phyloP scores from a whole-genome alignment of 2,113 vertebrate species.

The Alouatta palliata region DNA sequence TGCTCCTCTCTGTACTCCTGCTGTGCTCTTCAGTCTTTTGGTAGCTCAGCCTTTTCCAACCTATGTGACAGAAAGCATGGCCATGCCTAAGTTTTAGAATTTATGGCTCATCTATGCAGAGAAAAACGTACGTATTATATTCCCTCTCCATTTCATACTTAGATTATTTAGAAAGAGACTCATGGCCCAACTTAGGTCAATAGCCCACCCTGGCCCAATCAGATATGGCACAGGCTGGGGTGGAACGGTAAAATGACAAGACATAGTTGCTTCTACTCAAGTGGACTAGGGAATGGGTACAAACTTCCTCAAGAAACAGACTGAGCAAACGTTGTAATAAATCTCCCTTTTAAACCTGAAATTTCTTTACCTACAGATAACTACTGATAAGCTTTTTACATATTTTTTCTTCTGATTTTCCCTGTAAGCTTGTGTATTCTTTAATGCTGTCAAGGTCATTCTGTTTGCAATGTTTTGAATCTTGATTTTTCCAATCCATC shows the following conservation, averaged over 20 bases:
- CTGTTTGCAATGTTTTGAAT: neutral
- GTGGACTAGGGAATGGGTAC: neutral
- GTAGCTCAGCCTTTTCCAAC: neutral
- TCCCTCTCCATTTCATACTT: neutral
- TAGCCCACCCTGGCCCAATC: neutral
- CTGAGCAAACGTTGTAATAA: neutral
- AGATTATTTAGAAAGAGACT: neutral
- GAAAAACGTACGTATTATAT: neutral
- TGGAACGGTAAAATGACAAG: neutral
- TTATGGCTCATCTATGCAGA: neutral
- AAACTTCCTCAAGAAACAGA: neutral
- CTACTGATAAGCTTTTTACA: neutral
- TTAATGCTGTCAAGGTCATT: neutral
- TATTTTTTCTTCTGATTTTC: neutral
- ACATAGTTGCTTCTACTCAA: neutral
- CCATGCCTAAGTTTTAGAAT: neutral
- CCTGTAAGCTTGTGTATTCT: neutral
- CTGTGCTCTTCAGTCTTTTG: neutral
- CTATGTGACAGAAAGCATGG: neutral
- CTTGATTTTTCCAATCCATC: neutral
- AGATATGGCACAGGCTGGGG: accelerated
- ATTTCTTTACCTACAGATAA: neutral
- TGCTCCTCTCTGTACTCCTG: neutral
- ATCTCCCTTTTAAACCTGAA: neutral
- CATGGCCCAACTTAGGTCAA: neutral